Conservation (phyloP, 1,140 invertebrate species). For the Tetramorium parvispinum region DNA sequence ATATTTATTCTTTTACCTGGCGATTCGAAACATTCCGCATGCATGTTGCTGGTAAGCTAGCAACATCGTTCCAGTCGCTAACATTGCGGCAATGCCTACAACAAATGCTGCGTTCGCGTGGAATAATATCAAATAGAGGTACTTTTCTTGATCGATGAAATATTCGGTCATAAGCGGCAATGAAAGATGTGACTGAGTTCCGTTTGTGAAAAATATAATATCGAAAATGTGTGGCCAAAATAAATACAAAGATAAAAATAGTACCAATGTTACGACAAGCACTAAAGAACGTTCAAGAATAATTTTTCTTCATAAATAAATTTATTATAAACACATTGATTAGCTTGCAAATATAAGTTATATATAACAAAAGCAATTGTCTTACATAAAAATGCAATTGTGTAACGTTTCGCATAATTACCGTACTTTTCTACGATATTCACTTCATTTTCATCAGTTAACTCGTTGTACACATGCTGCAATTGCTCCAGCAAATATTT, state of each 20-base stretch:
- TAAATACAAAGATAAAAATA: not conserved
- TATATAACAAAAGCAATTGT: not conserved
- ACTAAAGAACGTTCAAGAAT: not conserved
- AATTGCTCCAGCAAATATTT: not conserved
- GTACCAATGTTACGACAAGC: too few relatives aligned
- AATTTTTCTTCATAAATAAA: not conserved
- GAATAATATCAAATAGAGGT: not conserved
- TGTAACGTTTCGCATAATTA: not conserved
- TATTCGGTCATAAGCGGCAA: not conserved
- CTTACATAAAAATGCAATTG: slow-evolving; percentile 6
- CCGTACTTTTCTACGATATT: not conserved
- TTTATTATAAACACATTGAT: not conserved
- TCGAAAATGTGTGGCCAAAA: not conserved
- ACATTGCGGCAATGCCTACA: not conserved
- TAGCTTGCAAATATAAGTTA: not conserved
- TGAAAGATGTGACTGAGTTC: not conserved
- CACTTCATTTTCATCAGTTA: slow-evolving; percentile 6
- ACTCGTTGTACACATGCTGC: not conserved
- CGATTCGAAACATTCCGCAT: slow-evolving; percentile 1
- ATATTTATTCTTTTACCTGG: not conserved
- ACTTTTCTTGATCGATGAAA: slow-evolving; percentile 1
- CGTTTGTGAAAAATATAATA: not conserved
- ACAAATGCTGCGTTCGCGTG: not conserved
- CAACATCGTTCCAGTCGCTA: not conserved
- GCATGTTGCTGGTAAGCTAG: not conserved